Evolutionary conservation across 2,113 vertebrate species (phyloP), one percentile per base, ranked within the genome.

Genomic region (Brachionichthys hirsutus): DNA sequence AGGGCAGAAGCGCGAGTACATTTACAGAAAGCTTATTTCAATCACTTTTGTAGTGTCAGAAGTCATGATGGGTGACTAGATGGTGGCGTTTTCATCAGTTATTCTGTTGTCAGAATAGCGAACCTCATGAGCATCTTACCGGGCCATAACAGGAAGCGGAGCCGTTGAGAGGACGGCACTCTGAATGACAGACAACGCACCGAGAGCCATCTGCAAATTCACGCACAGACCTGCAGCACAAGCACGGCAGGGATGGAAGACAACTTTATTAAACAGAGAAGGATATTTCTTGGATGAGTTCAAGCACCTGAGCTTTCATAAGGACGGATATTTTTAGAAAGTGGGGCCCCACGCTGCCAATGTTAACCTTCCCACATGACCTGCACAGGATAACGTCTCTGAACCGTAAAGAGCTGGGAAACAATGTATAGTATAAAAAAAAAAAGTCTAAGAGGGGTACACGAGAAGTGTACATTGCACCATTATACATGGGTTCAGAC

Each of bases 161-260:
- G 81, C 87, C 92, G 0, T 97, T 98, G 77, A 97, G 89, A 10
- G 93, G 92, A 68, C 86, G 90, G 84, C 97, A 98, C 88, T 99
- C 94, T 0, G 92, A 41, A 70, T 99, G 94, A 79, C 97, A 99
- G 0, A 90, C 74, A 35, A 93, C 79, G 61, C 96, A 99, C 52
- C 70, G 68, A 4, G 85, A 92, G 20, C 86, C 91, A 1, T 92
- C 90, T 61, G 82, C 65, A 10, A 93, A 93, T 69, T 99, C 97
- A 51, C 94, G 90, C 38, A 80, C 0, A 2, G 85, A 54, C 36
- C 97, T 98, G 87, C 22, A 75, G 78, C 50, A 67, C 24, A 70
- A 75, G 11, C 54, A 63, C 48, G 70, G 30, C 14, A 2, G 6
- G 12, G 16, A 64, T 24, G 9, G 19, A 49, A 16, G 30, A 17